Percentiles rank a stretch among this genome's conserved stretches.
These are phyloP conservation scores for Limosa lapponica DNA, from an alignment of 2,797 vertebrate genomes.

Conservation along the genomic window DNA sequence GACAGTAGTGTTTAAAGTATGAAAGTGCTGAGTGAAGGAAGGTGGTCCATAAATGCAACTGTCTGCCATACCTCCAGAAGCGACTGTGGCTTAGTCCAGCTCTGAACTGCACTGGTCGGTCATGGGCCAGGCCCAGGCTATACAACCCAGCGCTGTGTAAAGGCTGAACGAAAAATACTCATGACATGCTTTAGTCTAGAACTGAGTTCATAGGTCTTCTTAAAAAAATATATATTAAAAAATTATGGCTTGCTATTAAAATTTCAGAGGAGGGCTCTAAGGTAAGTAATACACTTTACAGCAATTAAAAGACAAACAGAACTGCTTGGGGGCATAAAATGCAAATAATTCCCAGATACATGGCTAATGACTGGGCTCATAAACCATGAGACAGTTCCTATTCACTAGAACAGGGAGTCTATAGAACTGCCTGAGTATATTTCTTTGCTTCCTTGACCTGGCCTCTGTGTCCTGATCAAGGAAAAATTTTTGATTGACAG, in stretches of 20 bases:
- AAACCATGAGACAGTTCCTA: neutral
- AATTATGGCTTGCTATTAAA: neutral
- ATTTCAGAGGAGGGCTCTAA: neutral
- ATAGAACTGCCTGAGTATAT: neutral
- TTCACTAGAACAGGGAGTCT: neutral
- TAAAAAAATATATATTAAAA: too few relatives aligned
- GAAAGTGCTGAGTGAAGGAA: neutral
- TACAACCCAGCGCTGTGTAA: neutral
- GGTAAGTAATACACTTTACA: neutral
- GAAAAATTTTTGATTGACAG: neutral
- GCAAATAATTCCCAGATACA: neutral
- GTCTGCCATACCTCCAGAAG: neutral
- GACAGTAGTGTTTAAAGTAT: neutral
- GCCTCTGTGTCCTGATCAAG: neutral
- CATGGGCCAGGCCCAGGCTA: neutral
- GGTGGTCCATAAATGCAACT: neutral
- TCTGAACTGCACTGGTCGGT: neutral
- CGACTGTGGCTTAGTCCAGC: accelerated
- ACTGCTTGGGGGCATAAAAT: neutral
- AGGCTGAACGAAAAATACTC: neutral
- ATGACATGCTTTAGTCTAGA: neutral
- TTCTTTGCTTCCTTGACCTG: neutral
- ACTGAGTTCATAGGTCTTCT: neutral
- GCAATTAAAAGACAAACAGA: neutral
- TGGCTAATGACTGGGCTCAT: neutral